These are phyloP conservation scores for Hypotaenidia philippensis DNA, from an alignment of 2,797 vertebrate genomes.

Conservation along the genomic window DNA sequence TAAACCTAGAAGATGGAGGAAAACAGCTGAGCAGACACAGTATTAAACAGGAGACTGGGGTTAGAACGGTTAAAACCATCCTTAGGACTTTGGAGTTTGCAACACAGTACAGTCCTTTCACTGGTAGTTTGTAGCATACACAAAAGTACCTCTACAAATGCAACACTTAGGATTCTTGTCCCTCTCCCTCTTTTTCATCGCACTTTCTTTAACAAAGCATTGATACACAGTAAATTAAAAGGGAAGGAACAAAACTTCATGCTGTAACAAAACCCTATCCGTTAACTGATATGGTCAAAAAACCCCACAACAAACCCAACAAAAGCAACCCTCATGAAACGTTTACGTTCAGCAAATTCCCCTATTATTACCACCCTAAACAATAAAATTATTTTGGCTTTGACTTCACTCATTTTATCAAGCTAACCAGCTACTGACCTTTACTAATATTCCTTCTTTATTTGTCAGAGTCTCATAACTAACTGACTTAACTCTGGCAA, in stretches of 20 bases:
- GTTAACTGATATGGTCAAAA: not conserved
- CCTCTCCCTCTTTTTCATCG: not conserved
- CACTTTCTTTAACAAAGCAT: not conserved
- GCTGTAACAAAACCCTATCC: not conserved
- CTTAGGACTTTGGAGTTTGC: not conserved
- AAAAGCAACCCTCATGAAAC: not conserved
- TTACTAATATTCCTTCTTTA: not conserved
- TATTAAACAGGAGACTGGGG: not conserved
- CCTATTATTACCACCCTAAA: not conserved
- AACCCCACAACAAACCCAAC: not conserved
- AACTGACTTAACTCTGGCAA: not conserved
- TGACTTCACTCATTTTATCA: not conserved
- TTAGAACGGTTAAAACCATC: not conserved
- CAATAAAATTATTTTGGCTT: not conserved
- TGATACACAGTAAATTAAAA: not conserved
- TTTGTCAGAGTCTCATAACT: not conserved
- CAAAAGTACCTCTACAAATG: not conserved
- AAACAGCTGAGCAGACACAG: not conserved
- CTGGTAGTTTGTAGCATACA: not conserved
- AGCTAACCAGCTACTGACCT: not conserved
- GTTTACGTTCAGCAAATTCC: not conserved
- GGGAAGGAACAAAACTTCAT: not conserved
- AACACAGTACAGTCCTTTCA: not conserved
- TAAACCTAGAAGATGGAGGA: slow-evolving; percentile 87
- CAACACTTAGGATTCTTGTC: not conserved